phyloP scores from a whole-genome alignment of 1,140 invertebrate genomes.

The Cherax destructor region DNA sequence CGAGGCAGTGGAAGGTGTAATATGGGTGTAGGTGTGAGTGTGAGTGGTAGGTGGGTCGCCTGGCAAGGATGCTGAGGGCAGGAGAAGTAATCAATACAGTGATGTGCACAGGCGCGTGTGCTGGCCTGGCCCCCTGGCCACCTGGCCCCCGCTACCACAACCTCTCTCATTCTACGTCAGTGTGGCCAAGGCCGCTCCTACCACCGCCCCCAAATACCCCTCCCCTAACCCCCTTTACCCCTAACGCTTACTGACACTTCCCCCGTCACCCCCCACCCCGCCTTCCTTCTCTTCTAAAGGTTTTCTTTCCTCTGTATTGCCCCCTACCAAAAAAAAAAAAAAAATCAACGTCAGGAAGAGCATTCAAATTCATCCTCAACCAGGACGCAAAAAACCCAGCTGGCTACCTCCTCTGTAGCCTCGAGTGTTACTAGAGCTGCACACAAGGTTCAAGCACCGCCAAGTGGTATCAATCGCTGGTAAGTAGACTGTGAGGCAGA shows the following conservation, averaged over 20 bases:
- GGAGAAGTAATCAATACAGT: slow-evolving; percentile 45
- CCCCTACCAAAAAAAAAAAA: no score
- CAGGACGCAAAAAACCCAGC: no score
- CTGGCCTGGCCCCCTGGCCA: background rate
- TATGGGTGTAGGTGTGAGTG: background rate
- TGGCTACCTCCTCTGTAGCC: no score
- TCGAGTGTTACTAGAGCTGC: no score
- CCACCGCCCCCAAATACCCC: background rate
- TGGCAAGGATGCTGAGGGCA: slow-evolving; percentile 56
- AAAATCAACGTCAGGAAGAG: background rate
- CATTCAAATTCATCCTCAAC: background rate
- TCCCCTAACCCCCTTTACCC: background rate
- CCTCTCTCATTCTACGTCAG: slow-evolving; percentile 38
- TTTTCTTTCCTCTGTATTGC: background rate
- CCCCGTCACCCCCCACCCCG: no score
- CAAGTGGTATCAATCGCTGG: no score
- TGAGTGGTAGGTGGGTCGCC: background rate
- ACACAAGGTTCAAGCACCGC: no score
- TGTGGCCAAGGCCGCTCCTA: slow-evolving; percentile 35
- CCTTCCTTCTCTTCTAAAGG: background rate
- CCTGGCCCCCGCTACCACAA: background rate
- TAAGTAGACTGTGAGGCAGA: background rate
- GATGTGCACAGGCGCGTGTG: slow-evolving; percentile 50
- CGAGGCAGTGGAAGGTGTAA: background rate
- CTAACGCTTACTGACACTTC: no score